Percentiles rank a stretch among this genome's conserved stretches.
Evolutionary conservation across 2,113 vertebrate species (phyloP).

Genomic region (Forbesichthys papilliferus): DNA sequence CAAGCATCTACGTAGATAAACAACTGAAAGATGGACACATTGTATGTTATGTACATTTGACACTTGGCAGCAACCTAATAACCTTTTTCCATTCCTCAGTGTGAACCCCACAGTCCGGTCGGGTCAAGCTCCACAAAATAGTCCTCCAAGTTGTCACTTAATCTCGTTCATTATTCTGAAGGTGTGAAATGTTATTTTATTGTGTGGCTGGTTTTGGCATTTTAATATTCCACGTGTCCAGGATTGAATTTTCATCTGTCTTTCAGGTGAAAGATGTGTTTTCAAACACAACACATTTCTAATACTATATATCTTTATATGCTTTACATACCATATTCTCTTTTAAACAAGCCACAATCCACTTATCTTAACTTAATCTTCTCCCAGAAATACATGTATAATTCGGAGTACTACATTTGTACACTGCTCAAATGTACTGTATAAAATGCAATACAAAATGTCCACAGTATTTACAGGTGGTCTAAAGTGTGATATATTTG

Average conservation of each 20-base stretch:
- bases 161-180: conserved; percentile 9
- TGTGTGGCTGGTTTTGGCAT: conserved; percentile 29
- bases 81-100: conserved; percentile 26
- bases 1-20: conserved; percentile 61
- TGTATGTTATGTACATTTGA: conserved; percentile 59
- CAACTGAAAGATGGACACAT: conserved; percentile 59
- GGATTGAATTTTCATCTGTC: neutral
- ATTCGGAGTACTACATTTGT: conserved; percentile 61
- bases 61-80: conserved; percentile 53
- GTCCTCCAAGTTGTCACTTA: neutral
- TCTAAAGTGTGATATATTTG: conserved; percentile 15
- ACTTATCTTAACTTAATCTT: neutral
- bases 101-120: conserved; percentile 29
- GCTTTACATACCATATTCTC: conserved; percentile 20
- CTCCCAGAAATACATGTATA: conserved; percentile 12
- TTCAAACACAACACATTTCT: neutral
- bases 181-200: conserved; percentile 11
- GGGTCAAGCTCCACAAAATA: conserved; percentile 8
- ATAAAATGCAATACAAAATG: conserved; percentile 73
- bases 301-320: conserved; percentile 13
- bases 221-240: conserved; percentile 14
- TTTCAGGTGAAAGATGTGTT: conserved; percentile 8
- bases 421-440: conserved; percentile 55
- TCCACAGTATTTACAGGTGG: conserved; percentile 29
- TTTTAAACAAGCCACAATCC: conserved; percentile 23